Evolutionary conservation across 2,113 vertebrate species (phyloP), one percentile per base, ranked within the genome.

Genomic region (Nibea coibor): DNA sequence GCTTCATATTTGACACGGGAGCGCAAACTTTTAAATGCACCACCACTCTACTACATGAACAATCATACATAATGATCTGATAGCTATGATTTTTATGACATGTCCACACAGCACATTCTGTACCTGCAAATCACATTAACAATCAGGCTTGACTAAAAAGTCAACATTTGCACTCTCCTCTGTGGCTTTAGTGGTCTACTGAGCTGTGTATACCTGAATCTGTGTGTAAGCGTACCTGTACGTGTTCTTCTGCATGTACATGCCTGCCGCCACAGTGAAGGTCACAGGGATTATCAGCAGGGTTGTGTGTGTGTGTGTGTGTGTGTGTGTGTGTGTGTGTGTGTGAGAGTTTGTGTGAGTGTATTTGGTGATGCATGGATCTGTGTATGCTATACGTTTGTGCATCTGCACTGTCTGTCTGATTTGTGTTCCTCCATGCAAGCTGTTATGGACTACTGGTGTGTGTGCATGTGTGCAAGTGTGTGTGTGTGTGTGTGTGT

Each of bases 401-500:
- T 62, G 26, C 28, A 19, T 61, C 26, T 64, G 63, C 47, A 35
- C 45, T 47, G 35, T 74, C 45, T 47, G 35, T 74, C 9, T 53
- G 16, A 53, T 59, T 59, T 53, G 47, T 72, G 58, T 2, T 57
- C 43, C n/a, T 42, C 8, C 10, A 12, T 53, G 56, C 10, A 11
- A 24, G 35, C 14, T 45, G 43, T 64, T 45, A 24, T 45, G 62
- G 42, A 64, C n/a, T 1, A 16, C 42, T 65, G 51, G 65, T 63
- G 53, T 63, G 65, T 75, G 51, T 67, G 62, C 31, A 71, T 42
- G 67, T 77, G 68, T 65, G 62, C 57, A 42, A 7, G 31, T 50
- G 26, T 45, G 63, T 59, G 62, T 39, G 71, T 81, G 81, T 72
- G 65, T 78, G 48, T 65, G 19, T 68, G 58, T 73, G 51, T 39